Evolutionary conservation across 2,113 vertebrate species (phyloP).

Genomic region (Labrus mixtus): DNA sequence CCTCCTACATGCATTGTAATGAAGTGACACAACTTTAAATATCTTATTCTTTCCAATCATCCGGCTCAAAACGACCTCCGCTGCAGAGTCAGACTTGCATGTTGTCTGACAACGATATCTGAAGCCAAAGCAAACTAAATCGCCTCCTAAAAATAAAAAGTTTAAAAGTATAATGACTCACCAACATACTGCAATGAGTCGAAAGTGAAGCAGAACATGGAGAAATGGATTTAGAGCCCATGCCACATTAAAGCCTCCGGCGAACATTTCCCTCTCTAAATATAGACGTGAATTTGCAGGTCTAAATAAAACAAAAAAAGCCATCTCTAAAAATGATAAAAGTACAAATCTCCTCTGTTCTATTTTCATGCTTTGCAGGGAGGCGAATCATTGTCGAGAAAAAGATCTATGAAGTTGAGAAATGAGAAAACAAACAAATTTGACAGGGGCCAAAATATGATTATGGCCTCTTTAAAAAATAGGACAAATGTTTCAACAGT

Average conservation of each 20-base stretch:
- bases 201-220: constrained; percentile 23
- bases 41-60: neutral
- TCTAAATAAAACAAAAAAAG: constrained; percentile 47
- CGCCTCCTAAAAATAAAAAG: constrained; percentile 23
- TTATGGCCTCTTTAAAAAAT: constrained; percentile 57
- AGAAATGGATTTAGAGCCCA: constrained; percentile 39
- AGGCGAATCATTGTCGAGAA: constrained; percentile 46
- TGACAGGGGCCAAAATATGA: constrained; percentile 53
- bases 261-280: constrained; percentile 57
- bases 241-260: constrained; percentile 59
- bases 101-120: constrained; percentile 3
- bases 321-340: constrained; percentile 67
- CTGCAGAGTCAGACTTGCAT: neutral
- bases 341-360: constrained; percentile 64
- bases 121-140: neutral
- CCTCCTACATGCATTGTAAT: neutral
- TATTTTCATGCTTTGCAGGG: constrained; percentile 65
- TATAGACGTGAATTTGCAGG: constrained; percentile 71
- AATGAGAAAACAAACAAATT: constrained; percentile 67
- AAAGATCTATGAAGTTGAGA: constrained; percentile 51
- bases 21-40: neutral
- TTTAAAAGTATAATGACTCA: constrained; percentile 14
- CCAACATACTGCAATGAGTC: neutral
- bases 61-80: neutral
- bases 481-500: constrained; percentile 41